Conservation (phyloP, 2,888 invertebrate species). For the Lasioglossum lativentre region DNA sequence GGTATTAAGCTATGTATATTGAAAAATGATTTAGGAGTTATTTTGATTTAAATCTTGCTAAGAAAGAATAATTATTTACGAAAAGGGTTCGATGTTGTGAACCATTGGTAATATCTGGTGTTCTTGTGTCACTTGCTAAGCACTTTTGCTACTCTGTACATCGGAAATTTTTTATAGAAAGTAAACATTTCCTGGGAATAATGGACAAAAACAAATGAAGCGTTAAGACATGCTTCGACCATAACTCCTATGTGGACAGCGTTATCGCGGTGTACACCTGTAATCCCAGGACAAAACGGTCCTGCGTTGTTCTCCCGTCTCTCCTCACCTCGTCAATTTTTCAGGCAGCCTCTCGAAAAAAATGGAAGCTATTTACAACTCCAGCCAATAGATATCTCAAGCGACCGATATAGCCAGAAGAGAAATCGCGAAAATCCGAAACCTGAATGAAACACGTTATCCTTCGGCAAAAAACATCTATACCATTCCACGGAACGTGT, state of each 20-base stretch:
- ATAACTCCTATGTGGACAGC: background rate
- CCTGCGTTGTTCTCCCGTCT: background rate
- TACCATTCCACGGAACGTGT: background rate
- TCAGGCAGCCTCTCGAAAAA: background rate
- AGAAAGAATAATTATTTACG: too few species aligned
- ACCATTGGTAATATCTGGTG: too few species aligned
- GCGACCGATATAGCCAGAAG: background rate
- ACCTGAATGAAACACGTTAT: background rate
- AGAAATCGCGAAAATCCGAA: conserved; percentile 1
- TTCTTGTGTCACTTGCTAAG: too few species aligned
- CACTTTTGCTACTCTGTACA: background rate
- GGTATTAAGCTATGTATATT: too few species aligned
- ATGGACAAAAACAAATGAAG: background rate
- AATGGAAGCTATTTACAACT: conserved; percentile 8
- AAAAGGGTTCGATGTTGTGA: too few species aligned
- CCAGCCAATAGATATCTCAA: background rate
- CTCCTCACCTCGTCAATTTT: background rate
- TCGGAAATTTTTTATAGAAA: background rate
- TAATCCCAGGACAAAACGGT: conserved; percentile 14
- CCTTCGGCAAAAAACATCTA: background rate
- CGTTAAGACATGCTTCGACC: background rate
- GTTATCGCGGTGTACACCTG: background rate
- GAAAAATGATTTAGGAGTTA: too few species aligned
- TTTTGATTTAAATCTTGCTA: too few species aligned
- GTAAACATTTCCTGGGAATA: background rate